These are phyloP conservation scores for Clunio marinus DNA, from an alignment of 2,888 invertebrate genomes.

Conservation along the genomic window DNA sequence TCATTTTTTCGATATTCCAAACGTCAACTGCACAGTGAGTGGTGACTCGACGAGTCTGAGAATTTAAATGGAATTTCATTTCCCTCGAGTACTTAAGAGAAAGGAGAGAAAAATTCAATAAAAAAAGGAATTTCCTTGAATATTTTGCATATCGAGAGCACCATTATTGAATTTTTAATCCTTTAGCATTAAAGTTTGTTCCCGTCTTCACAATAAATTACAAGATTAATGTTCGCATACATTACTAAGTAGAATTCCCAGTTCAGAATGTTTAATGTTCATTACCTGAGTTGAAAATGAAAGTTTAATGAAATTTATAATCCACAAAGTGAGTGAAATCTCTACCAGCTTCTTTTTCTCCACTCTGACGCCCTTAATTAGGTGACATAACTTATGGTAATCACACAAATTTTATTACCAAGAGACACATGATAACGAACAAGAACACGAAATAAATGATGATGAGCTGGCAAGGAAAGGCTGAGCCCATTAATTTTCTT, in stretches of 20 bases:
- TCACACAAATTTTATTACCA: background rate
- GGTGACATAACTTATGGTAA: conserved; percentile 6
- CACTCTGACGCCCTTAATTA: background rate
- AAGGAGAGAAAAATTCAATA: background rate
- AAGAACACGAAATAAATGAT: background rate
- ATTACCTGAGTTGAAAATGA: conserved; percentile 25
- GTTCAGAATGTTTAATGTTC: conserved; percentile 13
- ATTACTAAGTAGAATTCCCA: conserved; percentile 6
- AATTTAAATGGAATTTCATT: background rate
- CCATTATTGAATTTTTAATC: conserved; percentile 4
- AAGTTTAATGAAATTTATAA: conserved; percentile 29
- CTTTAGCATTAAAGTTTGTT: conserved; percentile 2
- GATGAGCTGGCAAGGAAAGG: conserved; percentile 3
- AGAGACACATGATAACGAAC: conserved; percentile 10
- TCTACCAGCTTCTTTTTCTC: too few relatives aligned
- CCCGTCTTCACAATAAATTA: background rate
- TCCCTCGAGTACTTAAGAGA: too few relatives aligned
- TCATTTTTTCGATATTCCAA: background rate
- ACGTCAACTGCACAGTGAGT: background rate
- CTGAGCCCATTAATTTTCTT: background rate
- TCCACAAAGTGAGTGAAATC: conserved; percentile 1
- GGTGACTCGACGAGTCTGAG: background rate
- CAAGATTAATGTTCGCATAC: background rate
- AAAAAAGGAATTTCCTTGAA: background rate
- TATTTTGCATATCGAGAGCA: background rate